Evolutionary conservation across 2,113 vertebrate species (phyloP).

Genomic region (Podarcis raffonei): DNA sequence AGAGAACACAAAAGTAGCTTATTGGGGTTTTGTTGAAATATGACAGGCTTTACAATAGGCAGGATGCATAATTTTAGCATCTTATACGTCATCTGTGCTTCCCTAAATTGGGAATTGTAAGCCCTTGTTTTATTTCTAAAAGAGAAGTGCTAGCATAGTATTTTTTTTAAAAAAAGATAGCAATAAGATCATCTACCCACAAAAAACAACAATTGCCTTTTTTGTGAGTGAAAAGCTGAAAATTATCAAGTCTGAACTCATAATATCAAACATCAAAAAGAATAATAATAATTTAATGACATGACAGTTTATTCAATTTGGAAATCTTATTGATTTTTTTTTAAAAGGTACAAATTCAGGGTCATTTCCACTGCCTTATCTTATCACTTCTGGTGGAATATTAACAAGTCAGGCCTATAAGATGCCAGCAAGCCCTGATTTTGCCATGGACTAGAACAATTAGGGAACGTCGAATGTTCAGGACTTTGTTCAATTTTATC

Average conservation of each 20-base stretch:
- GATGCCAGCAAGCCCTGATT: slow-evolving; percentile 56
- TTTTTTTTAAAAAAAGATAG: neutral
- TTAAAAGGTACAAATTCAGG: slow-evolving; percentile 71
- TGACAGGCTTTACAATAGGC: neutral
- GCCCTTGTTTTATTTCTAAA: neutral
- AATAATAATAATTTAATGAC: slow-evolving; percentile 58
- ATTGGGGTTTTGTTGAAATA: neutral
- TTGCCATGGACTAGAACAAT: slow-evolving; percentile 61
- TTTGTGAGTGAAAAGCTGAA: slow-evolving; percentile 34
- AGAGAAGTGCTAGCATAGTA: neutral
- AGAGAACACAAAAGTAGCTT: neutral
- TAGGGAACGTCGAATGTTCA: slow-evolving; percentile 53
- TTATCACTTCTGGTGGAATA: slow-evolving; percentile 69
- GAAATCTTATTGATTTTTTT: slow-evolving; percentile 65
- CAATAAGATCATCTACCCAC: neutral
- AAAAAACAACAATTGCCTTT: slow-evolving; percentile 43
- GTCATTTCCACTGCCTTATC: slow-evolving; percentile 68
- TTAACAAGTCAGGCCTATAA: slow-evolving; percentile 67
- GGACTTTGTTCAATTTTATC: slow-evolving; percentile 68
- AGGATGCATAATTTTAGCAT: neutral
- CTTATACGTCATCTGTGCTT: neutral
- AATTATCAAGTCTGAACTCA: slow-evolving; percentile 37
- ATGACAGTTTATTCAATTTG: slow-evolving; percentile 66
- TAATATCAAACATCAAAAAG: slow-evolving; percentile 1
- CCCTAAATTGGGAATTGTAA: neutral